phyloP scores from a whole-genome alignment of 92 coral and sea anemone genomes.

The Chrysogorgia sp. region DNA sequence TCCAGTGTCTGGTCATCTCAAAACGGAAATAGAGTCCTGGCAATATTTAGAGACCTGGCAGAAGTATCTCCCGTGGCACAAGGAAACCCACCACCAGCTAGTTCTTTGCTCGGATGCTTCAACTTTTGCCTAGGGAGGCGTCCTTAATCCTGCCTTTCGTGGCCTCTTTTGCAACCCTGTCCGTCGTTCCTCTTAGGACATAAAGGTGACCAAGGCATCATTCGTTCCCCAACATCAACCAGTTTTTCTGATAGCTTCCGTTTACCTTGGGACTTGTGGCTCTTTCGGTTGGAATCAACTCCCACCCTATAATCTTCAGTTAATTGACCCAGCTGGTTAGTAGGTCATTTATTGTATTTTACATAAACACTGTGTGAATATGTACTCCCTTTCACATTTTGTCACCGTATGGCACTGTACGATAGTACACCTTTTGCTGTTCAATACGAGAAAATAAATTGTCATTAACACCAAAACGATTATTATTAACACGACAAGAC shows the following conservation, averaged over 20 bases:
- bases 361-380: too few relatives aligned
- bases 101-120: constrained; percentile 48
- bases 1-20: constrained; percentile 28
- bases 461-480: too few relatives aligned
- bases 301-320: too few relatives aligned
- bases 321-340: too few relatives aligned
- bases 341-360: too few relatives aligned
- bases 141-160: constrained; percentile 54
- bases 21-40: constrained; percentile 47
- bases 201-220: constrained; percentile 9
- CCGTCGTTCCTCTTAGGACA: constrained; percentile 23
- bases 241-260: constrained; percentile 41
- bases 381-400: too few relatives aligned
- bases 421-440: too few relatives aligned
- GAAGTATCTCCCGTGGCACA: constrained; percentile 42
- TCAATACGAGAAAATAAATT: too few relatives aligned
- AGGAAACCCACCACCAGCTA: constrained; percentile 43
- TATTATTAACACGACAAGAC: too few relatives aligned
- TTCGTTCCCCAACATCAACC: constrained; percentile 30
- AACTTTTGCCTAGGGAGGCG: constrained; percentile 48
- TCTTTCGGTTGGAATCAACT: not conserved
- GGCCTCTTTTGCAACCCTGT: constrained; percentile 55
- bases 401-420: too few relatives aligned
- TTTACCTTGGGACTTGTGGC: constrained; percentile 51
- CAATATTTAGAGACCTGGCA: constrained; percentile 44